These are phyloP conservation scores for Caerostris extrusa DNA, from an alignment of 1,140 invertebrate genomes.

Conservation along the genomic window DNA sequence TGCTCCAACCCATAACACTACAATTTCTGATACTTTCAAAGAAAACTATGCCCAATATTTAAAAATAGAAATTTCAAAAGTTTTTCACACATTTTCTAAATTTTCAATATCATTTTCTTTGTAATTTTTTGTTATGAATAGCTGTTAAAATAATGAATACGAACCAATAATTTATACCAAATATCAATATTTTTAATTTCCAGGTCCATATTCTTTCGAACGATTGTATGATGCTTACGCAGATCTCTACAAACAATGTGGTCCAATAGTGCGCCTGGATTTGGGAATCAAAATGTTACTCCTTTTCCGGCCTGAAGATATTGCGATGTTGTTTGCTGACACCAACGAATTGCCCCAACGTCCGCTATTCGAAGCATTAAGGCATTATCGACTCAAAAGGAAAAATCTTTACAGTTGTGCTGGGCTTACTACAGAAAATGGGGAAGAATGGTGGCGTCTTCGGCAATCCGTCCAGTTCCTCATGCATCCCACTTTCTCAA, in stretches of 20 bases:
- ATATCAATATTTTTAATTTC: not conserved
- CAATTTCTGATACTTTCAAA: not conserved
- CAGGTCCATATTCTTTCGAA: conserved; percentile 73
- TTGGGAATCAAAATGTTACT: conserved; percentile 51
- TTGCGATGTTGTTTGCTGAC: not conserved
- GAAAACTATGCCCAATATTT: not conserved
- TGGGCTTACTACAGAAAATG: conserved; percentile 83
- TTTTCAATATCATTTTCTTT: not conserved
- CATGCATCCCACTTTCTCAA: conserved; percentile 87
- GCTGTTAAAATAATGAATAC: not conserved
- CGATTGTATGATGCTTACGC: conserved; percentile 62
- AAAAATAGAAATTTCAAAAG: not conserved
- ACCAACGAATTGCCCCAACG: conserved; percentile 40
- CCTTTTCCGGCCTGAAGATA: conserved; percentile 64
- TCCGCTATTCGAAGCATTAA: conserved; percentile 68
- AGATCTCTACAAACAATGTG: conserved; percentile 58
- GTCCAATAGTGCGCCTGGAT: conserved; percentile 55
- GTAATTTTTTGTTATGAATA: not conserved
- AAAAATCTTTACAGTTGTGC: conserved; percentile 35
- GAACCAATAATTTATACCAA: not conserved
- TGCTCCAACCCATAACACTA: too few species aligned
- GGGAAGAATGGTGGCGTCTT: conserved; percentile 89
- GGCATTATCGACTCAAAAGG: conserved; percentile 45
- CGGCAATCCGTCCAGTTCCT: conserved; percentile 89
- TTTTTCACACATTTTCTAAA: not conserved